A percentile compares a stretch with the other conserved stretches of the same genome.
Evolutionary conservation across 1,140 invertebrate genomes (phyloP).

Genomic region (Drosophila bocqueti): DNA sequence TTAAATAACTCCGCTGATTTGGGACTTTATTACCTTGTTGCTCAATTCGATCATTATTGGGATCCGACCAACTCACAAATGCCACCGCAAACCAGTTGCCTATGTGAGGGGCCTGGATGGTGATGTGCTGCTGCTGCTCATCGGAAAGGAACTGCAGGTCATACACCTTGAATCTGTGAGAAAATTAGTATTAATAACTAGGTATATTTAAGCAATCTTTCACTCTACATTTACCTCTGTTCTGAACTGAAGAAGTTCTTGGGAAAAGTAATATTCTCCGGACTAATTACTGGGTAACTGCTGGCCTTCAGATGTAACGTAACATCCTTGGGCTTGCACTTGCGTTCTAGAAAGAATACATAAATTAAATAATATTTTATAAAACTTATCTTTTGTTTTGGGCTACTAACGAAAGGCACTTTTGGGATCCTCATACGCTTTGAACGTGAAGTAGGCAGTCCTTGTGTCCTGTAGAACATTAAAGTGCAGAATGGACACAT

Average conservation of each 20-base stretch:
- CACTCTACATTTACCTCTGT: slow-evolving; percentile 47
- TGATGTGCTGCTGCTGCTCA: slow-evolving; percentile 86
- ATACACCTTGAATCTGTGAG: slow-evolving; percentile 57
- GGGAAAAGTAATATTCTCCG: slow-evolving; percentile 90
- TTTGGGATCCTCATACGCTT: slow-evolving; percentile 81
- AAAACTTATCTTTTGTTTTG: neutral
- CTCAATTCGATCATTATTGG: slow-evolving; percentile 88
- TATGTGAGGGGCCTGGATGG: slow-evolving; percentile 88
- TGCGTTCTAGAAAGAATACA: slow-evolving; percentile 82
- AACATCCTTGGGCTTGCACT: slow-evolving; percentile 87
- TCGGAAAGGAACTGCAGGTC: slow-evolving; percentile 86
- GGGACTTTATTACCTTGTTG: slow-evolving; percentile 88
- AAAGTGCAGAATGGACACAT: slow-evolving; percentile 84
- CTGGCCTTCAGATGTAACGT: slow-evolving; percentile 90
- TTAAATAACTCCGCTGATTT: neutral
- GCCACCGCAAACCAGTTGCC: slow-evolving; percentile 93
- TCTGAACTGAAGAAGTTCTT: slow-evolving; percentile 87
- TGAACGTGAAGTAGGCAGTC: slow-evolving; percentile 77
- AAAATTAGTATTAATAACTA: neutral
- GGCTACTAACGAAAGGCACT: slow-evolving; percentile 84
- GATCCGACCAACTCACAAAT: slow-evolving; percentile 91
- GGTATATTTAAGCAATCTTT: accelerated
- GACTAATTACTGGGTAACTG: slow-evolving; percentile 91
- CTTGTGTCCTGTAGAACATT: slow-evolving; percentile 68
- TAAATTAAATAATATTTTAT: neutral